These are phyloP conservation scores for Phallusia fumigata DNA, from an alignment of 23 tunicate species.

Conservation along the genomic window DNA sequence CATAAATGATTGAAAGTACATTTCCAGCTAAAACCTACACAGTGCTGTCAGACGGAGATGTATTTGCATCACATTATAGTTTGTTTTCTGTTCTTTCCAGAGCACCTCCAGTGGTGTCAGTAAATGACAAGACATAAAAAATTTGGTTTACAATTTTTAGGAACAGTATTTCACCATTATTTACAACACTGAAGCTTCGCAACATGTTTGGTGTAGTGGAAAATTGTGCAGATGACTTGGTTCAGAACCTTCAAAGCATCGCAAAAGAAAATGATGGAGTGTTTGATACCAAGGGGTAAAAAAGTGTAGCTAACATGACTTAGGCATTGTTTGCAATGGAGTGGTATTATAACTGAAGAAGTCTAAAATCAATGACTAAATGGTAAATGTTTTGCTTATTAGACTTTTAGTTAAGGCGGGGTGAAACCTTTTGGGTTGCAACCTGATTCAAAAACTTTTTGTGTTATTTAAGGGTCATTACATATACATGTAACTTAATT, in stretches of 20 bases:
- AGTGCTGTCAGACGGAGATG: no score
- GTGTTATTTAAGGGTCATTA: background rate
- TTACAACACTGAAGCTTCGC: slow-evolving; percentile 63
- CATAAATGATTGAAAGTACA: no score
- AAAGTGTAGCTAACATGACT: background rate
- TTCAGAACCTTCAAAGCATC: slow-evolving; percentile 22
- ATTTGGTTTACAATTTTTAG: background rate
- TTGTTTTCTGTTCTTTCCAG: no score
- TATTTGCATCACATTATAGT: no score
- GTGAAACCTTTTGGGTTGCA: background rate
- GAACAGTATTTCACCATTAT: slow-evolving; percentile 42
- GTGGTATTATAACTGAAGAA: no score
- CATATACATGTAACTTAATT: no score
- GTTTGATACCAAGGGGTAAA: slow-evolving; percentile 66
- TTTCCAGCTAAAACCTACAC: no score
- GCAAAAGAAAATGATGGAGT: slow-evolving; percentile 38
- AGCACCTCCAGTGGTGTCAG: background rate
- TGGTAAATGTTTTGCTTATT: no score
- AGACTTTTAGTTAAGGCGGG: background rate
- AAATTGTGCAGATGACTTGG: slow-evolving; percentile 37
- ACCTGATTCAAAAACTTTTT: background rate
- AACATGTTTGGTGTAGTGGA: slow-evolving; percentile 58
- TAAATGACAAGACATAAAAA: background rate
- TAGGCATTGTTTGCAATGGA: background rate
- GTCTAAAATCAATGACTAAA: background rate